Conservation (phyloP, 2,888 invertebrate genomes). For the Eristalis intricaria region DNA sequence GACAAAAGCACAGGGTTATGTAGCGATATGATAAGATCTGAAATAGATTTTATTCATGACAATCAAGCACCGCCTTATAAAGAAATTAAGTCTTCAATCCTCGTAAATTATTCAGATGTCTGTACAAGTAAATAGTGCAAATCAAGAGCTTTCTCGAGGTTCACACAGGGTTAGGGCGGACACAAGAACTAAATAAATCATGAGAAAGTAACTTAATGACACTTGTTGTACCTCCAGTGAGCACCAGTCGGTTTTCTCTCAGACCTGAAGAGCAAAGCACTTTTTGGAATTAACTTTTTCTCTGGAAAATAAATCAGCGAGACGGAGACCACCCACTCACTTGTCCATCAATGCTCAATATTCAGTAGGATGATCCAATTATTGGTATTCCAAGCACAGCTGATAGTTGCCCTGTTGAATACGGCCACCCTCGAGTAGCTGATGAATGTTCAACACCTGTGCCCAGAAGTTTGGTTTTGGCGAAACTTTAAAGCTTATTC, state of each 20-base stretch:
- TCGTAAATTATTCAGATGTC: no score
- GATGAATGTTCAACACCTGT: neutral
- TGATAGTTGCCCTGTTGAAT: neutral
- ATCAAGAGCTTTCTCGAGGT: neutral
- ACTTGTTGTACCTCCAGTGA: neutral
- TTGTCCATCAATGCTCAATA: neutral
- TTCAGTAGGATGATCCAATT: neutral
- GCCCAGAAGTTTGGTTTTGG: neutral
- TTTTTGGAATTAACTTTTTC: neutral
- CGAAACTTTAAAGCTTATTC: slow-evolving; percentile 28
- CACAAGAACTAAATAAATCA: neutral
- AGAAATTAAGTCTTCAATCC: no score
- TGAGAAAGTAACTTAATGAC: neutral
- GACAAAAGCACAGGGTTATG: no score
- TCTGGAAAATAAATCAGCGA: neutral
- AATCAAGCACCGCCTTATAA: no score
- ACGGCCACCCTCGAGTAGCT: neutral
- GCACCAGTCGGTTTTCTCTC: neutral
- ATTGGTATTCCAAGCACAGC: neutral
- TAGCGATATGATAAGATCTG: no score
- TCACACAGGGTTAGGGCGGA: neutral
- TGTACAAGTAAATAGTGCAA: neutral
- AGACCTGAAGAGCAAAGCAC: neutral
- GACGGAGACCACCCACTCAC: neutral
- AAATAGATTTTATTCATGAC: no score